These are phyloP conservation scores for Engraulis encrasicolus DNA, from an alignment of 2,113 vertebrate species.

Conservation along the genomic window DNA sequence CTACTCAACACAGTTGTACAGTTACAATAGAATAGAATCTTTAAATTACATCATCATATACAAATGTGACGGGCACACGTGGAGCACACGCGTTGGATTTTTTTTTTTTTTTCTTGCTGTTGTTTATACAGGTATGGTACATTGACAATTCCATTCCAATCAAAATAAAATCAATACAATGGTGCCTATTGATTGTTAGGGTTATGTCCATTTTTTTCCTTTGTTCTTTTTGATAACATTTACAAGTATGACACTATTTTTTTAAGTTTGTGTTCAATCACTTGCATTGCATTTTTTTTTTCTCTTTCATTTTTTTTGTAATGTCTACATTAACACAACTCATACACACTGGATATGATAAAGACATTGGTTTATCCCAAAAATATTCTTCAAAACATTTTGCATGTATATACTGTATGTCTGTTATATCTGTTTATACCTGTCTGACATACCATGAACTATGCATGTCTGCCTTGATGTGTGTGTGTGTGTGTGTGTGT, in stretches of 20 bases:
- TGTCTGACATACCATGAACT: conserved; percentile 1
- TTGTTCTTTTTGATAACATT: conserved; percentile 75
- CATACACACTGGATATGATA: conserved; percentile 75
- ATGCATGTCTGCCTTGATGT: conserved; percentile 8
- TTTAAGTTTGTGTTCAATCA: conserved; percentile 74
- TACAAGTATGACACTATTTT: conserved; percentile 80
- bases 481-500: conserved; percentile 39
- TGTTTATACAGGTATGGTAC: conserved; percentile 71
- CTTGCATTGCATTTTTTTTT: conserved; percentile 67
- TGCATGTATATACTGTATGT: conserved; percentile 22
- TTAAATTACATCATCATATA: conserved; percentile 98
- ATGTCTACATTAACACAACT: conserved; percentile 77
- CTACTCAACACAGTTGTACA: conserved; percentile 87
- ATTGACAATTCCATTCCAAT: conserved; percentile 72
- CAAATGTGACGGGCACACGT: conserved; percentile 90
- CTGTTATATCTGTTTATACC: conserved; percentile 40
- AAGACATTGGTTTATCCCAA: conserved; percentile 53
- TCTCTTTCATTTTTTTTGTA: conserved; percentile 54
- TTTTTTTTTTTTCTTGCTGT: too few relatives aligned
- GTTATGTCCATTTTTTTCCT: conserved; percentile 60
- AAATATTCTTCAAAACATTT: conserved; percentile 64
- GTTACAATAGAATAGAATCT: conserved; percentile 86
- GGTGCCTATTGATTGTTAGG: conserved; percentile 67
- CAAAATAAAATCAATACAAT: conserved; percentile 72
- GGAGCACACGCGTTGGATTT: conserved; percentile 82